Evolutionary conservation across 2,113 vertebrate genomes (phyloP), one percentile per base, ranked within the genome.

Genomic region (Benthochromis sp.): DNA sequence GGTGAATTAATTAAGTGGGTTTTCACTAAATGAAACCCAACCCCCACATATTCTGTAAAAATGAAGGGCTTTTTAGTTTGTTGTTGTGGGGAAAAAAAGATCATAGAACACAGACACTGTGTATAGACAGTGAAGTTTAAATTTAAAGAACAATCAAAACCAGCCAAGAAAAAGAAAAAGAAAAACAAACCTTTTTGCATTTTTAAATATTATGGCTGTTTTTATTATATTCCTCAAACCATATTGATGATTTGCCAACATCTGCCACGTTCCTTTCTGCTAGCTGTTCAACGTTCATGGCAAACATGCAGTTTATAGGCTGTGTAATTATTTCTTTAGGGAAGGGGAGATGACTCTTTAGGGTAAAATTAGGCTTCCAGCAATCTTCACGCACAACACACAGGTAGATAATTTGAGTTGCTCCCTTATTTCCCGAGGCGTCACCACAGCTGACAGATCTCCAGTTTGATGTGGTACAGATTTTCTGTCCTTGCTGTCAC

Each of bases 1-100:
- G 81, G 45, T 84, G 84, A 88, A 91, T 61, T n/a, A 73, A 86
- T 88, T 9, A 50, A 78, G 45, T 78, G 73, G 27, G 27, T 29
- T 78, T 34, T 78, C 45, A 50, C 10, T 52, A 50, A 50, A 29
- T 8, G 71, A 50, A 31, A 78, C 73, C 73, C 73, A 47, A 52
- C 73, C 73, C 71, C 73, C 45, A 78, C 27, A 78, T 31, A 4
- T n/a, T 78, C 45, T 31, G 45, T 50, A 78, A 52, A 78, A 13
- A 19, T 53, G 38, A 24, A n/a, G 5, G 21, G 13, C 21, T 45
- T 73, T 73, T 45, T 73, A 24, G 66, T 71, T 24, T 9, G n/a
- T 9, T 66, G n/a, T 47, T 59, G 19, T 54, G n/a, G 82, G 85
- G 43, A 0, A 0, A 8, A 19, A 66, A 8, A 69, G 17, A n/a